phyloP scores from a whole-genome alignment of 2,888 invertebrate genomes.

The Drosophila anomelani region DNA sequence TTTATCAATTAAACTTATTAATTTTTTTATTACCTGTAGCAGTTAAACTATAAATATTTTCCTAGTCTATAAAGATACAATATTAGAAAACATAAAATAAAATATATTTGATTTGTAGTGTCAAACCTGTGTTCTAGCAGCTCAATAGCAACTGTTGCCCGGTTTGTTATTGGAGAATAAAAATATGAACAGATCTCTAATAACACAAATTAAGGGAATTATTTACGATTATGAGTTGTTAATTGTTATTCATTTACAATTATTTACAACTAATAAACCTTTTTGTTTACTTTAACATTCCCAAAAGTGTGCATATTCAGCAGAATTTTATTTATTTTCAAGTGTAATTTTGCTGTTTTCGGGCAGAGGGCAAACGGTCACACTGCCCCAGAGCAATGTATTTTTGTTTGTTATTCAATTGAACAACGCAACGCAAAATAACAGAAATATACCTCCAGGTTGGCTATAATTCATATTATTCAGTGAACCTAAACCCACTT shows the following conservation, averaged over 20 bases:
- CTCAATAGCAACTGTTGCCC: neutral
- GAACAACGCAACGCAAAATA: neutral
- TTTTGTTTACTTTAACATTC: neutral
- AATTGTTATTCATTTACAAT: neutral
- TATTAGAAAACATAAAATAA: neutral
- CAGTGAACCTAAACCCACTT: neutral
- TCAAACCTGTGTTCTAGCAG: neutral
- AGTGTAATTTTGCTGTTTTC: neutral
- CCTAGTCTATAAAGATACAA: neutral
- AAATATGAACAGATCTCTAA: neutral
- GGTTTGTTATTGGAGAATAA: neutral
- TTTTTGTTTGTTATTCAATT: constrained; percentile 45
- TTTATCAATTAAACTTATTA: neutral
- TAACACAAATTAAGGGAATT: neutral
- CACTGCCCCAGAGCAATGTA: constrained; percentile 7
- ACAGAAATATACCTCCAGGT: neutral
- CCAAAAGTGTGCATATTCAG: neutral
- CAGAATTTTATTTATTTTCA: neutral
- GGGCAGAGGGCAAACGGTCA: neutral
- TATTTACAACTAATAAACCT: neutral
- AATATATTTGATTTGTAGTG: neutral
- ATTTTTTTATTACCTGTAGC: neutral
- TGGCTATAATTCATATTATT: neutral
- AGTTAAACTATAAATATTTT: neutral
- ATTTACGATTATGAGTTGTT: neutral